Evolutionary conservation across 2,113 vertebrate species (phyloP), one percentile per base, ranked within the genome.

Genomic region (Cygnus buccinator): DNA sequence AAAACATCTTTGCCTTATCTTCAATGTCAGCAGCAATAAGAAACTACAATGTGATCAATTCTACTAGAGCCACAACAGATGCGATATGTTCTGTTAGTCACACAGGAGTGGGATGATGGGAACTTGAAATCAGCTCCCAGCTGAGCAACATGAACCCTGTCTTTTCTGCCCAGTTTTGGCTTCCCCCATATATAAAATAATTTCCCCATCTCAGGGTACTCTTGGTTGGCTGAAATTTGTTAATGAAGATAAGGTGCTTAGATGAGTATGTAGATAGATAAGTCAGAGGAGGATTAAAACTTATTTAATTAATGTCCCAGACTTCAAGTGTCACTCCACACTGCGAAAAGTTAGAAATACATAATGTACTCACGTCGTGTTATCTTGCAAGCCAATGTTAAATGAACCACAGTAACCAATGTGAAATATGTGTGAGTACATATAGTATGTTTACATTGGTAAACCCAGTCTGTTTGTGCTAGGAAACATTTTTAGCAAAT

Each of bases 401-500:
- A 68, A 93, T 85, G 89, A 91, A 85, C 58, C 82, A 54, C 87
- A 90, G 87, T 78, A 52, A 84, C 84, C 61, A 26, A n/a, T 74
- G 86, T 59, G 65, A 93, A 97, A 85, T 78, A 90, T 86, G 57
- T 25, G 22, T 84, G 90, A 87, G 90, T 83, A 87, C 85, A 86
- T 91, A 70, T 17, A 72, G 59, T 20, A 8, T 96, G 81, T 93
- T 95, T 89, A 82, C 93, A 66, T 82, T 94, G 88, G 93, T 95
- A 96, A 95, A 91, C 75, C 92, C 52, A 33, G 84, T 16, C 83
- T 96, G 94, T 96, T 97, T 97, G 92, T 88, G 59, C 83, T 79
- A 76, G 84, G 90, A 95, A 95, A 84, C 75, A 86, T 94, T 97
- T 97, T 97, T 96, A 97, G 97, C 89, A 95, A 97, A 95, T 91